Percentiles rank a stretch among this genome's conserved stretches.
These are phyloP conservation scores for Echinops telfairi DNA, from an alignment of 2,113 vertebrate species.

Conservation along the genomic window DNA sequence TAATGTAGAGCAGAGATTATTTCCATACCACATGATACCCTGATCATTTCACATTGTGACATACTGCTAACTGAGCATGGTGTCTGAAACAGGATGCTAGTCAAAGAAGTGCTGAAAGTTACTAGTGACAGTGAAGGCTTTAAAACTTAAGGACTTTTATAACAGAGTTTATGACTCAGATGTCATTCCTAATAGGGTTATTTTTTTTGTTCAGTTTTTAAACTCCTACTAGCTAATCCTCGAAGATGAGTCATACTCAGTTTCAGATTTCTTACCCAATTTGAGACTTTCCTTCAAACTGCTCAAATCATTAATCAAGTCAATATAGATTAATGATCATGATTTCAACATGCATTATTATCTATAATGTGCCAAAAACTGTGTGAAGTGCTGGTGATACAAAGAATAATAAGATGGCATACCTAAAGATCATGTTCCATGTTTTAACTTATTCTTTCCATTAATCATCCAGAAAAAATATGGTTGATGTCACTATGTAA, in stretches of 20 bases:
- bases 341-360: neutral
- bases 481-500: neutral
- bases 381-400: neutral
- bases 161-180: constrained; percentile 51
- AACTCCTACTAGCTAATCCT: constrained; percentile 42
- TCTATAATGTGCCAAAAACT: neutral
- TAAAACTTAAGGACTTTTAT: constrained; percentile 12
- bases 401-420: neutral
- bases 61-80: neutral
- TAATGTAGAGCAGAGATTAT: neutral
- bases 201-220: constrained; percentile 61
- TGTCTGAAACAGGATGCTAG: neutral
- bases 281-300: constrained; percentile 26
- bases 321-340: neutral
- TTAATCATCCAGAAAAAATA: neutral
- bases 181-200: constrained; percentile 54
- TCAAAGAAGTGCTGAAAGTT: neutral
- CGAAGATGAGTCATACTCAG: constrained; percentile 36
- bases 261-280: constrained; percentile 14
- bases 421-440: neutral
- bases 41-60: neutral
- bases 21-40: neutral
- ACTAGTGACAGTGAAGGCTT: constrained; percentile 2
- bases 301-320: constrained; percentile 33
- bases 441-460: neutral